phyloP scores from a whole-genome alignment of 2,113 vertebrate genomes.

The Acanthochromis polyacanthus region DNA sequence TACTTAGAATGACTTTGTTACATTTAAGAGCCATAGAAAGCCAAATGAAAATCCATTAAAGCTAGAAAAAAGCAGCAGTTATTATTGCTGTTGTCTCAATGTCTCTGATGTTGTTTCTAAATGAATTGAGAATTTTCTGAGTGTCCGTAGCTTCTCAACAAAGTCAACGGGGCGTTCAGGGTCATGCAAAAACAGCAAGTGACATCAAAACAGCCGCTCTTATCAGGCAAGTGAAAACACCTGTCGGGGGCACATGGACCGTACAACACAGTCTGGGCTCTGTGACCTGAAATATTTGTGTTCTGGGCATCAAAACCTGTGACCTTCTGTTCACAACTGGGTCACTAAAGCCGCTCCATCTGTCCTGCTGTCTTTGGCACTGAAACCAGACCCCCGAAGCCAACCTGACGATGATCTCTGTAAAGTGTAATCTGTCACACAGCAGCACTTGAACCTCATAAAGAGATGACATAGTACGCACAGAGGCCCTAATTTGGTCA shows the following conservation, averaged over 20 bases:
- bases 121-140: no score
- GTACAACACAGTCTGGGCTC: not conserved
- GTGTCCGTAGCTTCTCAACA: no score
- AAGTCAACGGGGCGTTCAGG: no score
- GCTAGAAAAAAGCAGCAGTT: no score
- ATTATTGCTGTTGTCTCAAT: no score
- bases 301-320: not conserved
- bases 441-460: slow-evolving; percentile 28
- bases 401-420: slow-evolving; percentile 17
- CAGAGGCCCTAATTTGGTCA: slow-evolving; percentile 63
- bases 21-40: no score
- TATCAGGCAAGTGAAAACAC: not conserved
- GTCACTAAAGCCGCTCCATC: not conserved
- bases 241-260: no score
- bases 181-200: no score
- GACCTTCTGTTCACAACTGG: not conserved
- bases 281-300: not conserved
- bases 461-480: slow-evolving; percentile 28
- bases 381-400: not conserved
- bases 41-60: no score
- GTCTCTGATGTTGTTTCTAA: no score
- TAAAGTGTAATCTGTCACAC: slow-evolving; percentile 29
- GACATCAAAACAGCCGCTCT: not conserved
- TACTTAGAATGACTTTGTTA: no score
- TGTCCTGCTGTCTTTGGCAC: not conserved